phyloP scores from a whole-genome alignment of 1,140 invertebrate species.

The Dermatophagoides farinae region DNA sequence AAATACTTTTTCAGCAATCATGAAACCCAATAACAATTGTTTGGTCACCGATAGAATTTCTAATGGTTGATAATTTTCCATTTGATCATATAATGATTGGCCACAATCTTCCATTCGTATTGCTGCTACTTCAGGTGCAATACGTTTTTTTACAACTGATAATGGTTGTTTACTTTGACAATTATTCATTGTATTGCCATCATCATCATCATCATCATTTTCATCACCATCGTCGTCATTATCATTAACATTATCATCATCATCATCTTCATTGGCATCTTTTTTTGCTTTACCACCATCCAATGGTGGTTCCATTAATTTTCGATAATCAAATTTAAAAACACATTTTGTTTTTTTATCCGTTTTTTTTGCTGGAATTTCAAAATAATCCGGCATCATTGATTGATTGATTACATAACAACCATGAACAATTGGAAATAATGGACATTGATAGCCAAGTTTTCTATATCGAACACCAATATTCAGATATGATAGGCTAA shows the following conservation, averaged over 20 bases:
- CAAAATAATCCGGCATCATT: neutral
- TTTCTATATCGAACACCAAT: neutral
- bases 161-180: neutral
- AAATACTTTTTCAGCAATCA: constrained; percentile 27
- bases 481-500: neutral
- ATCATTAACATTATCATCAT: neutral
- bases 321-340: neutral
- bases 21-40: constrained; percentile 19
- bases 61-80: neutral
- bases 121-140: neutral
- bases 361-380: neutral
- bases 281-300: neutral
- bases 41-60: neutral
- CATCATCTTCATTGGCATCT: neutral
- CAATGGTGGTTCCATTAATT: neutral
- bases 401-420: neutral
- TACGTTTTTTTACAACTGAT: neutral
- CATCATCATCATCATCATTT: neutral
- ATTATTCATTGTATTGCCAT: neutral
- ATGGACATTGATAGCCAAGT: neutral
- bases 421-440: neutral
- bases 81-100: neutral
- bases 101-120: constrained; percentile 6
- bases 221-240: neutral
- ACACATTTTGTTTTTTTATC: neutral